Percentiles rank a stretch among this genome's conserved stretches.
Evolutionary conservation across 2,797 vertebrate species (phyloP).

Genomic region (Coregonus sp.): DNA sequence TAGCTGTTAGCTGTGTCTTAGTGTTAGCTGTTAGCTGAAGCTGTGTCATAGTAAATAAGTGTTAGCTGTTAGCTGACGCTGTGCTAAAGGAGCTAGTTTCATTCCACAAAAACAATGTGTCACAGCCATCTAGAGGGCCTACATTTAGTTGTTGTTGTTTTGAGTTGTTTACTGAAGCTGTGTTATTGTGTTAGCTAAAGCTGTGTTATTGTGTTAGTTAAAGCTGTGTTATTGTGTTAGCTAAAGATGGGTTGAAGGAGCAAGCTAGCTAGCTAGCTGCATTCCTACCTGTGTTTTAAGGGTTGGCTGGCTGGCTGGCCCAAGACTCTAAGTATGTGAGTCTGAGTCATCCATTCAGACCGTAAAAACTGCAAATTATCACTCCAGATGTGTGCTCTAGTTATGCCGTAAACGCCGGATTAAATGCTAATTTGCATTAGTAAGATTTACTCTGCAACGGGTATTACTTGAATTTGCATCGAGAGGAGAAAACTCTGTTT

Average conservation of each 20-base stretch:
- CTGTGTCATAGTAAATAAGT: too few relatives aligned
- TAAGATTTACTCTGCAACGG: slow-evolving; percentile 39
- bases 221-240: not conserved
- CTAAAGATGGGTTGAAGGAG: not conserved
- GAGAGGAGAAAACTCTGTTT: not conserved
- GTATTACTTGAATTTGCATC: slow-evolving; percentile 42
- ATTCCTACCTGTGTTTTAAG: not conserved
- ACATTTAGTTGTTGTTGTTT: too few relatives aligned
- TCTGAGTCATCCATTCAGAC: slow-evolving; percentile 25
- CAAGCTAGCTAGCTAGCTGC: slow-evolving; percentile 1
- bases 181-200: not conserved
- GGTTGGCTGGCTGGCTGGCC: not conserved
- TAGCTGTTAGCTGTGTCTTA: too few relatives aligned
- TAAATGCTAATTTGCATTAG: slow-evolving; percentile 50
- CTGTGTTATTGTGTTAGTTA: not conserved
- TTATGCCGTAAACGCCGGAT: slow-evolving; percentile 45
- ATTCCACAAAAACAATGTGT: too few relatives aligned
- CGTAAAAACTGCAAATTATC: slow-evolving; percentile 42
- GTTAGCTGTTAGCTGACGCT: too few relatives aligned
- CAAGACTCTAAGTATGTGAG: slow-evolving; percentile 24
- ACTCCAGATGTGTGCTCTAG: slow-evolving; percentile 42
- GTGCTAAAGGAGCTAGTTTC: too few relatives aligned
- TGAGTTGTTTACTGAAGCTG: too few relatives aligned
- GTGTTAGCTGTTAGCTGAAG: too few relatives aligned
- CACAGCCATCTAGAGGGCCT: too few relatives aligned